Conservation (phyloP, 2,797 vertebrate genomes). For the Pangasius mekongensis region DNA sequence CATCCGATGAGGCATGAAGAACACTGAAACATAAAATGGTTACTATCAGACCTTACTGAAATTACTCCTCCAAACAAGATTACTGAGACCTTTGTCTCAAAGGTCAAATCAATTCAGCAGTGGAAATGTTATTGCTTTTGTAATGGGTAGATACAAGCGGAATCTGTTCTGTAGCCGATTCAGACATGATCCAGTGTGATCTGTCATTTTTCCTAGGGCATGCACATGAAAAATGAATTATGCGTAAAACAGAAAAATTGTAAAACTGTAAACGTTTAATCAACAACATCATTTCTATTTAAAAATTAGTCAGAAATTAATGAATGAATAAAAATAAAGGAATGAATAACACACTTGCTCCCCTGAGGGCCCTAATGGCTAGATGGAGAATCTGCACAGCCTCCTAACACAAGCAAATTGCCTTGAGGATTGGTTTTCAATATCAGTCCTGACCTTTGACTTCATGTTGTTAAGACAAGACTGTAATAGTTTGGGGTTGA, state of each 20-base stretch:
- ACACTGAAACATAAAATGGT: conserved; percentile 6
- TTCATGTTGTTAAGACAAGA: conserved; percentile 31
- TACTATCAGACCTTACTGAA: background rate
- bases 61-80: conserved; percentile 22
- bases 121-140: conserved; percentile 16
- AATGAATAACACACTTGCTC: background rate
- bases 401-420: conserved; percentile 42
- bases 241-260: background rate
- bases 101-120: conserved; percentile 34
- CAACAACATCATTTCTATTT: background rate
- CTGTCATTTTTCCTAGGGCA: background rate
- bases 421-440: conserved; percentile 48
- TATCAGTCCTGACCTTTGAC: conserved; percentile 53
- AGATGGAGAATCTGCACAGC: conserved; percentile 43
- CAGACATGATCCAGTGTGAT: background rate
- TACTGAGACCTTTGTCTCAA: background rate
- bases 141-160: background rate
- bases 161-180: background rate
- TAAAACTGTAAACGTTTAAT: background rate
- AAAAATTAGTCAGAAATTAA: background rate
- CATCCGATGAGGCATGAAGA: background rate
- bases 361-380: conserved; percentile 30
- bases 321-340: background rate
- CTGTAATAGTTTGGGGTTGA: conserved; percentile 33
- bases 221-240: background rate